These are phyloP conservation scores for Thereuonema tuberculata DNA, from an alignment of 1,140 invertebrate species.

Conservation along the genomic window DNA sequence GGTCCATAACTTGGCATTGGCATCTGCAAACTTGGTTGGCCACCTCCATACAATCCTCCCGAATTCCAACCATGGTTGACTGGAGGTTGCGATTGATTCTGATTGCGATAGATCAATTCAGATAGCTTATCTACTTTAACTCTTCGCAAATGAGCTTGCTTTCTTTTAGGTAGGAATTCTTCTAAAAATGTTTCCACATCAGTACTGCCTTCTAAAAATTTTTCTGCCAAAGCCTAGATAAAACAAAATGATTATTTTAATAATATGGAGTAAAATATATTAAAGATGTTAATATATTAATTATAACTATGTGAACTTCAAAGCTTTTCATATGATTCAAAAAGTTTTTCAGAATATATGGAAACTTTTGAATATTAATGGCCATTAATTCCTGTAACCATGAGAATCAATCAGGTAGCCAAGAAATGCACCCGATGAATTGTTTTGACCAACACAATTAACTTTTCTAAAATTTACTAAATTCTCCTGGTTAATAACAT, in stretches of 20 bases:
- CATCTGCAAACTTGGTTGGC: background rate
- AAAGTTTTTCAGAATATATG: too few species aligned
- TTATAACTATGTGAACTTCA: too few species aligned
- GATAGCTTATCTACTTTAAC: conserved; percentile 76
- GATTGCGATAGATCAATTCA: conserved; percentile 45
- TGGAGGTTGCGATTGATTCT: conserved; percentile 16
- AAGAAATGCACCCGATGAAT: too few species aligned
- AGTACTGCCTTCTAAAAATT: conserved; percentile 54
- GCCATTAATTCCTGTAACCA: too few species aligned
- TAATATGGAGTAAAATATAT: too few species aligned
- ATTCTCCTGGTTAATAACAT: too few species aligned
- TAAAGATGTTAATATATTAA: too few species aligned
- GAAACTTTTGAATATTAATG: too few species aligned
- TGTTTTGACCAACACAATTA: too few species aligned
- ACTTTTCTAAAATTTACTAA: too few species aligned
- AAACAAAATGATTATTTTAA: conserved; percentile 9
- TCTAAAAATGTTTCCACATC: conserved; percentile 64
- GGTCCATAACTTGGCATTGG: background rate
- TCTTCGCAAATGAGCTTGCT: conserved; percentile 59
- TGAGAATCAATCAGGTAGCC: too few species aligned
- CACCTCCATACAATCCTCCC: background rate
- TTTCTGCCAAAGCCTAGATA: conserved; percentile 45
- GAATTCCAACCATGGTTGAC: conserved; percentile 1
- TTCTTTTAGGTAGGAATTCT: conserved; percentile 54
- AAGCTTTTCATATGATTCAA: too few species aligned